Base-by-base conservation (phyloP, 2,797 vertebrate species). In the Nannoperca obscura region DNA sequence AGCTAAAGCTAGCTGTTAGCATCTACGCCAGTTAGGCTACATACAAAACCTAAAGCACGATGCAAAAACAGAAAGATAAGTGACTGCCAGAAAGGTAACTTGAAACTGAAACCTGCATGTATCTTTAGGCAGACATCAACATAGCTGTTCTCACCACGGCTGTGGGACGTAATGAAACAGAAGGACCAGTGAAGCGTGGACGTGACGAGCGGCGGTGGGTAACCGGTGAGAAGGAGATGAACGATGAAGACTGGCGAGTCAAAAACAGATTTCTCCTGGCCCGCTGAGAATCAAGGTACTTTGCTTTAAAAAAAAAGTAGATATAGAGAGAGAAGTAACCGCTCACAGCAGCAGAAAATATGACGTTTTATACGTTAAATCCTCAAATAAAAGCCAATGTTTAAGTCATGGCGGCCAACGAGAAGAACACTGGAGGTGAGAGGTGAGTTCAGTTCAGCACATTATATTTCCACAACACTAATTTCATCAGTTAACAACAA, bases 151-250 rank as follows among this genome's bases (percentile, higher is more conserved):
- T 71, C 68, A 49, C 49, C 17, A 22, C n/a, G 49, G 22, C 67
- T 65, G 68, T 27, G 59, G 38, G 71, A 87, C 40, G 36, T 71
- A 71, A 78, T 79, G 79, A 78, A 81, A 75, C 83, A 36, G 71
- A 72, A 46, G 19, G 74, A 36, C 38, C 66, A 15, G 66, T n/a
- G 59, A 57, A 84, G 86, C 38, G 17, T 58, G 53, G 72, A 77
- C 47, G 22, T 13, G 76, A 73, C 70, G 59, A 54, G 65, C 17
- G 55, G 12, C 42, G 34, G 73, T 9, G 54, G 65, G 52, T 66
- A 82, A 74, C 27, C 24, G 5, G 69, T 13, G 76, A 58, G 69
- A 44, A 47, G 61, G 42, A 64, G 72, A 27, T 27, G 24, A 27
- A 27, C 62, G n/a, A 52, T 54, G 50, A 53, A 38, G 55, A 62